phyloP scores from a whole-genome alignment of 2,888 invertebrate genomes.

The Resseliella maxima region DNA sequence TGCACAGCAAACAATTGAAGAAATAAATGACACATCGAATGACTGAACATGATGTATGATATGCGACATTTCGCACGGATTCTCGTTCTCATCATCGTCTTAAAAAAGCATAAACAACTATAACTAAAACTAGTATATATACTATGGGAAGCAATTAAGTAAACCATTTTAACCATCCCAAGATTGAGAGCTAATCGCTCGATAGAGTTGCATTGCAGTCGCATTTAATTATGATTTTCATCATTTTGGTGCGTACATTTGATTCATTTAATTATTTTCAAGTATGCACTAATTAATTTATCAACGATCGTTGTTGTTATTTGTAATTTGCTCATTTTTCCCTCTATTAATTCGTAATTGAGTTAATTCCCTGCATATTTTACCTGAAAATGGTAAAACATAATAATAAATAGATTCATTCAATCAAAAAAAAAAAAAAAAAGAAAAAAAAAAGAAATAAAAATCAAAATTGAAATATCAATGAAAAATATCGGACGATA shows the following conservation, averaged over 20 bases:
- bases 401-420: constrained; percentile 31
- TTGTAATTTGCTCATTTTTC: background rate
- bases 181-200: background rate
- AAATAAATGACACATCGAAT: constrained; percentile 28
- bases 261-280: constrained; percentile 46
- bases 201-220: background rate
- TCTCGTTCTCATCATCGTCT: constrained; percentile 10
- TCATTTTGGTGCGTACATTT: constrained; percentile 17
- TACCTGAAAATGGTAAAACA: background rate
- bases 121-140: background rate
- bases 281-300: constrained; percentile 51
- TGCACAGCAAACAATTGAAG: background rate
- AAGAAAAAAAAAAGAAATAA: background rate
- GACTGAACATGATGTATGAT: constrained; percentile 21
- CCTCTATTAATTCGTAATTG: background rate
- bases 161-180: background rate
- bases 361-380: constrained; percentile 34
- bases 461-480: background rate
- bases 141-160: constrained; percentile 29
- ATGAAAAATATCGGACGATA: background rate
- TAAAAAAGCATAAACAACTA: background rate
- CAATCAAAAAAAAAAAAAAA: background rate
- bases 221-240: constrained; percentile 47
- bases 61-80: constrained; percentile 51
- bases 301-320: constrained; percentile 48